Base-by-base conservation (phyloP, 2,113 vertebrate species). In the Thryonomys swinderianus region DNA sequence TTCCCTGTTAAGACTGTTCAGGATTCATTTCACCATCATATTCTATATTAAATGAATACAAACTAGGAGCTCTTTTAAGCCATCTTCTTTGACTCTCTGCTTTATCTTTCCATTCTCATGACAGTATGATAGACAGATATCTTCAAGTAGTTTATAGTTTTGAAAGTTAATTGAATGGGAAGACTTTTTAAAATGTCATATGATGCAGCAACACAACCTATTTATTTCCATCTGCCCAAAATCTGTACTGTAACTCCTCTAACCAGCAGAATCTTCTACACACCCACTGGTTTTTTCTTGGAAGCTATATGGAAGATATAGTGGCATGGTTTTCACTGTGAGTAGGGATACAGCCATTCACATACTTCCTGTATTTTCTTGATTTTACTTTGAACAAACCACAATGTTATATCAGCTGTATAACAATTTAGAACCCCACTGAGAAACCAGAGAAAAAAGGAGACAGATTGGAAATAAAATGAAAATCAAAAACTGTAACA, bases 191-290 rank as follows among this genome's bases (percentile, higher is more conserved):
- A 1, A 93, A 69, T 80, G 23, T 4, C 37, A 76, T 32, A 85
- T 37, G 69, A 59, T 0, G 3, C 34, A 96, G 78, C 55, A 92
- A 64, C 21, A 85, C 11, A 88, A 92, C 30, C 53, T 53, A 62
- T 61, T 62, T 62, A 78, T 78, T 92, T 92, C 62, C 57, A 13
- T 59, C 42, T 94, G 90, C 91, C 74, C 95, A 95, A 95, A 97
- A 95, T 51, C 42, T 74, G 45, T 64, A 93, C 92, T 98, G 81
- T 90, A 90, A 17, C 40, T 64, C 91, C 92, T 98, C 81, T 90
- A 91, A 14, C 40, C 95, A 97, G 81, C 8, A 32, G 71, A 40
- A 62, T 18, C 14, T 92, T 96, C 87, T 82, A 81, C 88, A 51
- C 69, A 93, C 48, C 14, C n/a, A 95, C 40, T 83, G 80, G n/a